Percentiles rank a stretch among this genome's conserved stretches.
phyloP scores from a whole-genome alignment of 2,888 invertebrate genomes.

The Heteromyza rotundicornis region DNA sequence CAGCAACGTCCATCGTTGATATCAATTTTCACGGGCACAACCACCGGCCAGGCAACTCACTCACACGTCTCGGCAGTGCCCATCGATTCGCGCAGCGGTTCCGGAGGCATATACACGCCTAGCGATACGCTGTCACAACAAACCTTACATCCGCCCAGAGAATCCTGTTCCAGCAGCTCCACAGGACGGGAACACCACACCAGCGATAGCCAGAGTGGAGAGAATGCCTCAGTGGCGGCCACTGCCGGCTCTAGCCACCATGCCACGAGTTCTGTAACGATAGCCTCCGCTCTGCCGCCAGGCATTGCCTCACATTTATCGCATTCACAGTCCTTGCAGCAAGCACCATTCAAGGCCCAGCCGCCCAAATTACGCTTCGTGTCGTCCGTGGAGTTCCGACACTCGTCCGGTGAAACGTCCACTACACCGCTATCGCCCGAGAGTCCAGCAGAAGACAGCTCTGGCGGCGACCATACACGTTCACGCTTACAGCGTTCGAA shows the following conservation, averaged over 20 bases:
- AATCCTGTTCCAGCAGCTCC: constrained; percentile 70
- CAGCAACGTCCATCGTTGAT: constrained; percentile 74
- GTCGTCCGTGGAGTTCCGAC: constrained; percentile 80
- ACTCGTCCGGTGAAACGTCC: constrained; percentile 80
- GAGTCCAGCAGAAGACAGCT: constrained; percentile 73
- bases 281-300: constrained; percentile 49
- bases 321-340: constrained; percentile 62
- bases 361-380: constrained; percentile 80
- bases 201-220: constrained; percentile 60
- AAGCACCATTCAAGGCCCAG: constrained; percentile 60
- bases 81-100: constrained; percentile 61
- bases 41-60: constrained; percentile 61
- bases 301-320: constrained; percentile 62
- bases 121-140: constrained; percentile 63
- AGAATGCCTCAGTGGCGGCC: constrained; percentile 43
- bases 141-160: constrained; percentile 63
- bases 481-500: constrained; percentile 86
- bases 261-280: constrained; percentile 39
- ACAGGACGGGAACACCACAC: constrained; percentile 64
- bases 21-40: constrained; percentile 71
- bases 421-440: constrained; percentile 78
- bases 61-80: constrained; percentile 60
- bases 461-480: constrained; percentile 69
- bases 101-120: constrained; percentile 61
- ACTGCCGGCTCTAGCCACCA: constrained; percentile 32